Evolutionary conservation across 1,140 invertebrate species (phyloP).

Genomic region (Megalopta genalis): DNA sequence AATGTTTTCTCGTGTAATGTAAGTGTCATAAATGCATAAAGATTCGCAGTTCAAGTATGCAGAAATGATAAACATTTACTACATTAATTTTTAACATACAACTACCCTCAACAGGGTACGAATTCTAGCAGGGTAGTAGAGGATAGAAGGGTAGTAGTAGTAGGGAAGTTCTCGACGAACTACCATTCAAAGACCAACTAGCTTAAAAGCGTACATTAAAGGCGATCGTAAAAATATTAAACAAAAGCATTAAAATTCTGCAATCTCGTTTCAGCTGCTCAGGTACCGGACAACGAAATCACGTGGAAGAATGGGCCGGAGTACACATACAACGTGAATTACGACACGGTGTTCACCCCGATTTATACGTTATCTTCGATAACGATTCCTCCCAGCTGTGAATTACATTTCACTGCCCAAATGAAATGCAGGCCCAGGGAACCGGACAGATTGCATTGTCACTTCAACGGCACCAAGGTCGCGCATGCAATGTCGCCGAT

Average conservation of each 20-base stretch:
- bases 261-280: not conserved
- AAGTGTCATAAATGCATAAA: too few species aligned
- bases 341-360: conserved; percentile 58
- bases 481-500: not conserved
- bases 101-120: too few species aligned
- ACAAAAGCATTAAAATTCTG: not conserved
- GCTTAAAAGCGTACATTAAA: too few species aligned
- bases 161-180: too few species aligned
- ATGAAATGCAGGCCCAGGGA: conserved; percentile 65
- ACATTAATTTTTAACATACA: too few species aligned
- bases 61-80: too few species aligned
- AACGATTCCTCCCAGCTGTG: not conserved
- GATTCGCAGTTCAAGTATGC: too few species aligned
- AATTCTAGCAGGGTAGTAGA: too few species aligned
- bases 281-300: conserved; percentile 32
- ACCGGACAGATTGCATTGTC: conserved; percentile 57
- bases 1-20: too few species aligned
- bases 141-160: too few species aligned
- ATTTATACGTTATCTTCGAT: not conserved
- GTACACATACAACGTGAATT: conserved; percentile 61
- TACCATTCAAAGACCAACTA: too few species aligned
- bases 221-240: too few species aligned
- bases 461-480: conserved; percentile 45
- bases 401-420: conserved; percentile 46
- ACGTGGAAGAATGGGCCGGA: conserved; percentile 66